Evolutionary conservation across 2,113 vertebrate genomes (phyloP).

Genomic region (Myodes glareolus): DNA sequence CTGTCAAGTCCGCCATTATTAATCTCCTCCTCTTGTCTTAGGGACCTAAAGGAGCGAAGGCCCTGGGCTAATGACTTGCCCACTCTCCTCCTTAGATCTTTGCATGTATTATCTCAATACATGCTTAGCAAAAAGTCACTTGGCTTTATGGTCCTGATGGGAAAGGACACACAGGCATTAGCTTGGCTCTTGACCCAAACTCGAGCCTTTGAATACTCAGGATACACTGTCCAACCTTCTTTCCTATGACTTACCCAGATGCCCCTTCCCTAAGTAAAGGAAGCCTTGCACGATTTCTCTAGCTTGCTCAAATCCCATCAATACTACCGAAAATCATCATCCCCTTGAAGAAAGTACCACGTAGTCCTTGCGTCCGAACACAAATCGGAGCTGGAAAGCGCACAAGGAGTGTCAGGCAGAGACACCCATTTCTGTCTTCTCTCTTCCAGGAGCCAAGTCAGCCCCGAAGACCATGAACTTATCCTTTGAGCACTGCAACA

Average conservation of each 20-base stretch:
- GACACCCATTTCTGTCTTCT: not conserved
- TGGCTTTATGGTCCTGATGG: not conserved
- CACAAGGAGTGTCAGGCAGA: not conserved
- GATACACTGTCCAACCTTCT: not conserved
- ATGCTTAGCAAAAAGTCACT: not conserved
- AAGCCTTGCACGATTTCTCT: not conserved
- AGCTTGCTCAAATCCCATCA: not conserved
- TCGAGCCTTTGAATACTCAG: not conserved
- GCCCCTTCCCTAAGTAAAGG: not conserved
- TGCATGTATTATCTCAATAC: accelerated
- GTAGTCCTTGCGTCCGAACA: not conserved
- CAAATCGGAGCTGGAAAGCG: not conserved
- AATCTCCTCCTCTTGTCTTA: not conserved
- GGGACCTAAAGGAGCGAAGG: not conserved
- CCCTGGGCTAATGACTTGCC: not conserved
- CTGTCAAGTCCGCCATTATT: not conserved
- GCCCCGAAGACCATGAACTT: slow-evolving; percentile 66
- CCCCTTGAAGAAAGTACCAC: accelerated
- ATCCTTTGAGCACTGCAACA: slow-evolving; percentile 66
- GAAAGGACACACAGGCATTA: not conserved
- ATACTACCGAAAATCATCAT: not conserved
- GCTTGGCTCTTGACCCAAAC: not conserved
- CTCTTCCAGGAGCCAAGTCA: slow-evolving; percentile 57
- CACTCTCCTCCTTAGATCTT: not conserved
- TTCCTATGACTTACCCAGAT: not conserved